Conservation (phyloP, 1,140 invertebrate genomes). For the Drosophila grimshawi region DNA sequence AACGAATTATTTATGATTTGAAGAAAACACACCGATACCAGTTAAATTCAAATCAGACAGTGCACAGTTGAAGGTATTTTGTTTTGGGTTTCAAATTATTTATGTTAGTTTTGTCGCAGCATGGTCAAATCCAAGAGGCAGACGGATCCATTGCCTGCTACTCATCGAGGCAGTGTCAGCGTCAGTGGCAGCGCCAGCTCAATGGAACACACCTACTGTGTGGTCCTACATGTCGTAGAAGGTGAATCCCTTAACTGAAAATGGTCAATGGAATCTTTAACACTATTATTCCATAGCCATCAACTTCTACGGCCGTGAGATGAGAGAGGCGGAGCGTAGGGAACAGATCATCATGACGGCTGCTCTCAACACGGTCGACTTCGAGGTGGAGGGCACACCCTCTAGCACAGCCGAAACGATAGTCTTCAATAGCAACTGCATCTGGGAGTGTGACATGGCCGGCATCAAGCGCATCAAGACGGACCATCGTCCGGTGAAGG, state of each 20-base stretch:
- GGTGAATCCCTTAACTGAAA: constrained; percentile 27
- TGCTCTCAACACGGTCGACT: constrained; percentile 68
- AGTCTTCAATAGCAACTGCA: constrained; percentile 79
- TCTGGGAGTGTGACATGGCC: constrained; percentile 74
- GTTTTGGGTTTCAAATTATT: constrained; percentile 28
- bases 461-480: constrained; percentile 78
- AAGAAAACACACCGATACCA: constrained; percentile 20
- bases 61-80: constrained; percentile 16
- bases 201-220: constrained; percentile 65
- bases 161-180: constrained; percentile 36
- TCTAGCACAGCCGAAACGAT: constrained; percentile 49
- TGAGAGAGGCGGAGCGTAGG: constrained; percentile 40
- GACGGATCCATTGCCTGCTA: constrained; percentile 11
- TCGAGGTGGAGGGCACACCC: constrained; percentile 69
- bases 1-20: constrained; percentile 7
- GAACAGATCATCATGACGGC: constrained; percentile 69
- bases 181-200: constrained; percentile 20
- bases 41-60: constrained; percentile 30
- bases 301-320: constrained; percentile 59
- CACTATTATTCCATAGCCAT: constrained; percentile 41
- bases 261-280: neutral
- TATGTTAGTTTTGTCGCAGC: neutral
- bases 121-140: constrained; percentile 47
- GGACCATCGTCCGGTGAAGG: constrained; percentile 73
- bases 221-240: constrained; percentile 73